These are phyloP conservation scores for Lycodopsis pacificus DNA, from an alignment of 2,797 vertebrate species.

Conservation along the genomic window DNA sequence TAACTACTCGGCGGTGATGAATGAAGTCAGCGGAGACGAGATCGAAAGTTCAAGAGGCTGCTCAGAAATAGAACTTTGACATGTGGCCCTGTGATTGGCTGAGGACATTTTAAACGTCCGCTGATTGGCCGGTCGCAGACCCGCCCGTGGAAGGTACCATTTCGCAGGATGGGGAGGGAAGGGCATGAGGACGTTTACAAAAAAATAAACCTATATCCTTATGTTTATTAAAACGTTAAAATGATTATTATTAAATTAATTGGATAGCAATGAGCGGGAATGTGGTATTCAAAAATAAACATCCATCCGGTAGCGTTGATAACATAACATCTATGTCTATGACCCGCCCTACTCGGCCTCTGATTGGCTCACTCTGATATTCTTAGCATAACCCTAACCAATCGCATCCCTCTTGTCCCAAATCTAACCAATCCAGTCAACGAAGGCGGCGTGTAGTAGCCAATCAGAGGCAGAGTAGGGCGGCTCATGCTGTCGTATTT, in stretches of 20 bases:
- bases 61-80: slow-evolving; percentile 13
- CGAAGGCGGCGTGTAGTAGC: background rate
- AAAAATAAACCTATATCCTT: background rate
- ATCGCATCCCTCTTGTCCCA: background rate
- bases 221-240: background rate
- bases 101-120: background rate
- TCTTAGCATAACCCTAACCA: background rate
- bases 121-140: slow-evolving; percentile 69
- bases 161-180: background rate
- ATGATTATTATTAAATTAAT: too few species aligned
- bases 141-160: slow-evolving; percentile 70
- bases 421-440: background rate
- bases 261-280: too few species aligned
- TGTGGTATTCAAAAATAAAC: background rate
- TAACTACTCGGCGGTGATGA: background rate
- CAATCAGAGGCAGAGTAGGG: background rate
- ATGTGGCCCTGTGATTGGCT: slow-evolving; percentile 66
- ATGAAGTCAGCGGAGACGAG: background rate
- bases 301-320: background rate
- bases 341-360: background rate
- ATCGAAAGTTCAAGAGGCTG: background rate
- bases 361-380: background rate
- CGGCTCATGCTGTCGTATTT: background rate
- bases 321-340: background rate
- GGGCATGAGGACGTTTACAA: background rate